Conservation (phyloP, 2,113 vertebrate species). For the Vidua chalybeata region DNA sequence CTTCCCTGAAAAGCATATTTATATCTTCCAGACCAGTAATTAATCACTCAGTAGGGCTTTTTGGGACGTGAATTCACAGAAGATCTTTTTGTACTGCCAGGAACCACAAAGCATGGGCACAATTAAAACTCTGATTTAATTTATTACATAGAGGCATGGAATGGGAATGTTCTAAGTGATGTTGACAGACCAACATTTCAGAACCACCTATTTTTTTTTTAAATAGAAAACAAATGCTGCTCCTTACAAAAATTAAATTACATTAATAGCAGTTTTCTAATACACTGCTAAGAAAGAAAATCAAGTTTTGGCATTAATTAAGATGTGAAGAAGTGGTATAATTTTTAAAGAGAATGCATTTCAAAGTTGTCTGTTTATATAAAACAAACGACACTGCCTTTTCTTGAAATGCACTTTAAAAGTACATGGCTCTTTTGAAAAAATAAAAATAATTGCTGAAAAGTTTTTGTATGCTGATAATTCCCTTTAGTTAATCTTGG, state of each 20-base stretch:
- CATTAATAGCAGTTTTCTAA: slow-evolving; percentile 74
- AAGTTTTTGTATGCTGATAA: slow-evolving; percentile 46
- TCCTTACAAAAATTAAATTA: slow-evolving; percentile 71
- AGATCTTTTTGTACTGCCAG: slow-evolving; percentile 81
- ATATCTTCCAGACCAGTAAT: slow-evolving; percentile 86
- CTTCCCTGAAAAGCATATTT: slow-evolving; percentile 81
- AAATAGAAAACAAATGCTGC: slow-evolving; percentile 76
- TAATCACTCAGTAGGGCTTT: slow-evolving; percentile 80
- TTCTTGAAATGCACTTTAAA: slow-evolving; percentile 51
- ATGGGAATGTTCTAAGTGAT: slow-evolving; percentile 75
- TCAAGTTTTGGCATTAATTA: slow-evolving; percentile 75
- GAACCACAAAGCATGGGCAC: slow-evolving; percentile 79
- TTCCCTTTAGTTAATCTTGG: slow-evolving; percentile 38
- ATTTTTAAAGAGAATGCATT: slow-evolving; percentile 70
- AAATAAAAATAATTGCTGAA: slow-evolving; percentile 49
- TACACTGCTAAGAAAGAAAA: slow-evolving; percentile 68
- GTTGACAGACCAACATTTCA: slow-evolving; percentile 74
- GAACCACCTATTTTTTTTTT: slow-evolving; percentile 65
- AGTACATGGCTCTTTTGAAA: slow-evolving; percentile 24
- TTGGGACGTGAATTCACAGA: slow-evolving; percentile 71
- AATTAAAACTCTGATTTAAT: slow-evolving; percentile 85
- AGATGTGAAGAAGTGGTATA: slow-evolving; percentile 67
- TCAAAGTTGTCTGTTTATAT: slow-evolving; percentile 67
- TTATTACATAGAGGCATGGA: slow-evolving; percentile 74
- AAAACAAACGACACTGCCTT: slow-evolving; percentile 54